Evolutionary conservation across 1,140 invertebrate genomes (phyloP), one percentile per base, ranked within the genome.

Genomic region (Anadara kagoshimensis): DNA sequence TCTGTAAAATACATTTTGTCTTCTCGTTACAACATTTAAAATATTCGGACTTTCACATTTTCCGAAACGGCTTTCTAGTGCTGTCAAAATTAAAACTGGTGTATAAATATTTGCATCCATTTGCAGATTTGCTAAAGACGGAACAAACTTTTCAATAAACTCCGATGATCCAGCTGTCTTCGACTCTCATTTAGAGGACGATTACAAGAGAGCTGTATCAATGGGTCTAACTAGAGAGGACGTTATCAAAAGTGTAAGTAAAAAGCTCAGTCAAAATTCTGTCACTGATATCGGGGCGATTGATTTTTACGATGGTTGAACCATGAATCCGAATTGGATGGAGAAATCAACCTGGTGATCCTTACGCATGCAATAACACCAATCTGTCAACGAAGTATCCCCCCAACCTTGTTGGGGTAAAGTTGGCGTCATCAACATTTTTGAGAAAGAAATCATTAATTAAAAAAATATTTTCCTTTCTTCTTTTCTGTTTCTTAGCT

Each of bases 141-240:
- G 85, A 7, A 90, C 88, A 5, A 92, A 92, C 75, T 92, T 92
- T 73, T 93, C 92, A 16, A 87, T 93, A 49, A 93, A 87, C 75
- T 91, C 91, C 11, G 92, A 93, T 83, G 92, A 93, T 80, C 90
- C 92, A 1, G 90, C 90, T 7, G 79, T 93, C 22, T 92, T 91
- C 36, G 88, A 88, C 51, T 89, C 89, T 12, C 82, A 81, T 20
- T 73, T 93, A 20, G 79, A 86, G 11, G 88, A 90, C 59, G 92
- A 93, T 77, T 91, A 92, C 76, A 62, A 81, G 20, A 80, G 92
- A 57, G 73, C 76, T 0, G 69, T 81, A 24, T 76, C 86, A 22
- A 90, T 92, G 85, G 91, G 91, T 41, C 76, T 93, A 14, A 89
- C 85, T 2, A 88, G 90, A 64, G 85, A 89, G 47, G 87, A 92